Base-by-base conservation (phyloP, 2,888 invertebrate species). In the Gymnosoma rotundatum region DNA sequence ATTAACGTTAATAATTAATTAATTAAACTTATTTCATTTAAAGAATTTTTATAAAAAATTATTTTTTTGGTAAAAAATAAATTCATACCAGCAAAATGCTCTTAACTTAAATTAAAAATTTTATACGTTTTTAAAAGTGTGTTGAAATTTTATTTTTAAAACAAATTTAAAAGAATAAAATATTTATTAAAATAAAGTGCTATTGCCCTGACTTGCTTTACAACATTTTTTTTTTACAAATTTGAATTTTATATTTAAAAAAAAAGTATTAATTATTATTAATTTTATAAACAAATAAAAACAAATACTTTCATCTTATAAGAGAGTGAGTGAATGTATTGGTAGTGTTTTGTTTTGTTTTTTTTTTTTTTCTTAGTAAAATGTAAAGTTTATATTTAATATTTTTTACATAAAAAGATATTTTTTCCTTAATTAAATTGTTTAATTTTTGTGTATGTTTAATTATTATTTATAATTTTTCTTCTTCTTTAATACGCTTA, bases 171-270 rank as follows among this genome's bases (percentile, higher is more conserved):
- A 42, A 4, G 1, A 42, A 12, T 42, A 42, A 10, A 38, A 18
- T 25, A 25, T 36, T 50, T 36, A 9, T 32, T 36, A 42, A 42
- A 14, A 12, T 36, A 14, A 25, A 25, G 10, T 45, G 8, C 4
- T 36, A 10, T 6, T 48, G 32, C 32, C 20, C 45, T 50, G 14
- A 38, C 50, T 42, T 12, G 7, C 42, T 38, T 16, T 32, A 67
- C 1, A 42, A 4, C 12, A 45, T 45, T 20, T 18, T 45, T 21
- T 50, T 32, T 21, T 50, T 32, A 48, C 16, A 67, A 38, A 48
- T 78, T 79, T 79, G 72, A 73, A 73, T 79, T 73, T 79, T 79
- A 73, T 73, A 73, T 79, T 79, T 42, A 38, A 58, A 25, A 48
- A 48, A 58, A 20, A 48, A n/a, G 14, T 45, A 45, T 48, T 61